Conservation (phyloP, 2,888 invertebrate genomes). For the Oasisia sp. region DNA sequence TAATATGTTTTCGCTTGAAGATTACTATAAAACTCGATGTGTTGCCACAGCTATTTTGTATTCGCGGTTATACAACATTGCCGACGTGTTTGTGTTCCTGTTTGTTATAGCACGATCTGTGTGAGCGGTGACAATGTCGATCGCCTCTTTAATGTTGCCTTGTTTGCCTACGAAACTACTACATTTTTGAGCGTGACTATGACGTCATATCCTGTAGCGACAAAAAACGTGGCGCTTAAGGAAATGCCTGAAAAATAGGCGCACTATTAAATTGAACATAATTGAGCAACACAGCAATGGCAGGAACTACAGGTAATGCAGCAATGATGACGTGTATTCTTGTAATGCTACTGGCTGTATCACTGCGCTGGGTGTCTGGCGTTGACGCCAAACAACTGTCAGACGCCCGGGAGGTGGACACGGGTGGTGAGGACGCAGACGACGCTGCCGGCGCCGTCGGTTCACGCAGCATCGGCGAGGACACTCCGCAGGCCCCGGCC, state of each 20-base stretch:
- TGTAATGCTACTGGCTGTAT: background rate
- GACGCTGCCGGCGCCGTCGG: background rate
- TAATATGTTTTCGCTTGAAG: background rate
- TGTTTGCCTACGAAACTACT: background rate
- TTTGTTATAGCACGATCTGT: background rate
- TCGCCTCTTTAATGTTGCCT: background rate
- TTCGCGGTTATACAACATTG: background rate
- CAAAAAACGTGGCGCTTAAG: background rate
- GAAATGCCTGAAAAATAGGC: background rate
- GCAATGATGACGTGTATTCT: background rate
- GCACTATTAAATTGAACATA: background rate
- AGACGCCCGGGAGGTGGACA: background rate
- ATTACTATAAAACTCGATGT: background rate
- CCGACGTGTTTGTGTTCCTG: background rate
- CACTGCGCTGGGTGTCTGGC: background rate
- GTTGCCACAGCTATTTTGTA: background rate
- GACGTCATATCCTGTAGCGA: conserved; percentile 11
- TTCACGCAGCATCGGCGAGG: background rate
- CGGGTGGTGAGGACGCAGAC: background rate
- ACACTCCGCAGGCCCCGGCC: background rate
- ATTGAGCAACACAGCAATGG: background rate
- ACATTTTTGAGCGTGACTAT: background rate
- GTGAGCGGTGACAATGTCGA: background rate
- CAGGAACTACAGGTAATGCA: background rate
- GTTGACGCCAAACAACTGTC: background rate